Evolutionary conservation across 1,140 invertebrate genomes (phyloP).

Genomic region (Trypoxylus dichotomus): DNA sequence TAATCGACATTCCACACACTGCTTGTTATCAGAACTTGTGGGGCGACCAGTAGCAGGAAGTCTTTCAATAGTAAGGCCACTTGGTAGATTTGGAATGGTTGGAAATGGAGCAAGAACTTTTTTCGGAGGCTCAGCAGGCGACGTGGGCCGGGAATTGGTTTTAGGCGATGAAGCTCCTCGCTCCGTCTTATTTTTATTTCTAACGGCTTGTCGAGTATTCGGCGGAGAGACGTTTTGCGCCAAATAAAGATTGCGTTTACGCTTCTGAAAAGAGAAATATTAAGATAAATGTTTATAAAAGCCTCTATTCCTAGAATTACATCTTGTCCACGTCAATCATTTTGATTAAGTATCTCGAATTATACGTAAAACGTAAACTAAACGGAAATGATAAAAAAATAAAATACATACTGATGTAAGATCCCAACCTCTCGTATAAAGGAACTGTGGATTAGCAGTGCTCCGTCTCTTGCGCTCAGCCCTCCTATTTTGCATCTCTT

Average conservation of each 20-base stretch:
- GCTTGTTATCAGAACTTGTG: conserved; percentile 53
- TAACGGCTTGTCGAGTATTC: conserved; percentile 56
- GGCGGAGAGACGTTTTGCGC: conserved; percentile 55
- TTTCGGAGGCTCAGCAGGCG: conserved; percentile 28
- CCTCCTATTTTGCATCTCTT: conserved; percentile 57
- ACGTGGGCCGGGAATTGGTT: conserved; percentile 34
- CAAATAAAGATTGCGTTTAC: conserved; percentile 54
- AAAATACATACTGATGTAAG: conserved; percentile 37
- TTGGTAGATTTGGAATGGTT: conserved; percentile 47
- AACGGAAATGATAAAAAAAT: conserved; percentile 30
- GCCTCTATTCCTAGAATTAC: too few species aligned
- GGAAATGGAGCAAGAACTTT: conserved; percentile 41
- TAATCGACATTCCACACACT: conserved; percentile 56
- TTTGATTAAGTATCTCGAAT: not conserved
- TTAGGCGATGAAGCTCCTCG: conserved; percentile 51
- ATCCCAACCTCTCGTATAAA: conserved; percentile 55
- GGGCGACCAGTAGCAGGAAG: conserved; percentile 47
- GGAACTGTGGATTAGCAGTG: conserved; percentile 60
- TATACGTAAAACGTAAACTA: conserved; percentile 31
- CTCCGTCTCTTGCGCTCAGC: conserved; percentile 59
- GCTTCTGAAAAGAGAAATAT: conserved; percentile 54
- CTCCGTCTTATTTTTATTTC: conserved; percentile 48
- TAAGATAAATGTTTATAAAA: not conserved
- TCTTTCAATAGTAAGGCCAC: conserved; percentile 52
- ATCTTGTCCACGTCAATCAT: too few species aligned